Base-by-base conservation (phyloP, 2,888 invertebrate species). In the Diaprepes abbreviatus region DNA sequence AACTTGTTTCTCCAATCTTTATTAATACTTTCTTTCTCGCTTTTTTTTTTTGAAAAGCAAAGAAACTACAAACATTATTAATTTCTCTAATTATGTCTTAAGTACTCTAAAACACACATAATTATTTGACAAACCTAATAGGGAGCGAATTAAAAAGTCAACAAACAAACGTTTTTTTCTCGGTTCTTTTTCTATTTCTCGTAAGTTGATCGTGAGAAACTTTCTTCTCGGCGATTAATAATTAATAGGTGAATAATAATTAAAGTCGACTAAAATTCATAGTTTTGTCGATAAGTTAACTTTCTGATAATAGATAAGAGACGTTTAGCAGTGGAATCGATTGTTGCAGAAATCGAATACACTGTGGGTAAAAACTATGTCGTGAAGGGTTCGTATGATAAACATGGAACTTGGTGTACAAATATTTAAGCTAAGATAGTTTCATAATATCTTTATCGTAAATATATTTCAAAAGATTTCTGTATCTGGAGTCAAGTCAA, bases 221-320 rank as follows among this genome's bases (percentile, higher is more conserved):
- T 66, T 66, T 66, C 66, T 50, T 66, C 50, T 58, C 40, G 9
- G 43, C 36, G 36, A 66, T 58, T 66, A 36, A 45, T 60, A 60
- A 60, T 60, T 38, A 43, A 35, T 38, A 9, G 12, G 38, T 45
- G 58, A 19, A 66, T 66, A 19, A 66, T 66, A 50, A 66, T 50
- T 55, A 65, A 65, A 50, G 14, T 17, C 31, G 14, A 50, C 52
- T 36, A 28, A 54, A 65, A 57, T 57, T 65, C 54, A 64, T 66
- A 59, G 36, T 66, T 50, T 59, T 58, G 28, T 16, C 16, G 58
- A 66, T 58, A 58, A 36, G 16, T 14, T 50, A 58, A 57, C 59
- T 59, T 59, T 59, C 59, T 33, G 59, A 59, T 59, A 45, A 54
- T 21, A 14, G 10, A 16, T 31, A 38, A 52, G 40, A 19, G 43